Base-by-base conservation (phyloP, 2,797 vertebrate genomes). In the Acanthurus lineatus region DNA sequence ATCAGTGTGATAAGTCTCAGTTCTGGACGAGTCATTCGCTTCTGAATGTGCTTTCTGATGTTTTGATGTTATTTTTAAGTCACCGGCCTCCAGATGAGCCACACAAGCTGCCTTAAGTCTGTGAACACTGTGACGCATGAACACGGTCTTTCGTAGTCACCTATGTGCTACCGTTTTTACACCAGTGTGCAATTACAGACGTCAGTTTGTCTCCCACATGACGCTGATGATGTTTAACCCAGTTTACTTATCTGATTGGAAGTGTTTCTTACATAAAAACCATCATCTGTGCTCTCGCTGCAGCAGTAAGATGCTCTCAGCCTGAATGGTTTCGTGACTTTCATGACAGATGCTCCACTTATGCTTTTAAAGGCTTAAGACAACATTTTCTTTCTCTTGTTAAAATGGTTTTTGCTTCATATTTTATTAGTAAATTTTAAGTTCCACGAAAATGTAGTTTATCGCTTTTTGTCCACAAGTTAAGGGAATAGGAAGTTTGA, bases 31-130 rank as follows among this genome's bases (percentile, higher is more conserved):
- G 12, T 83, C 77, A 74, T 45, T 70, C 77, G 22, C 65, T 52
- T 54, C 58, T 64, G 49, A 64, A 53, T 64, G 52, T 69, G 59
- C 42, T 58, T 44, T 10, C 69, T 19, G 67, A 76, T 49, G 67
- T n/a, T 75, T 78, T 77, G 59, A 73, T 74, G 74, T 45, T 65
- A 9, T 69, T 76, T 75, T 65, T 62, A 57, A 47, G 44, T 47
- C 59, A 68, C 57, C 45, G 10, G 56, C n/a, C 72, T 60, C 45
- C 40, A n/a, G 56, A 49, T 40, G 68, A 82, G 67, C 61, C 6
- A 2, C 11, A 16, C 6, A 25, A 54, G 11, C 38, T 1, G 62
- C 65, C 73, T 64, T 4, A 14, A 57, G 75, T 73, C 54, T 63
- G 51, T 28, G 79, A 7, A 54, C 51, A 38, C 5, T 22, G 35